Base-by-base conservation (phyloP, 2,113 vertebrate species). In the Falco punctatus region DNA sequence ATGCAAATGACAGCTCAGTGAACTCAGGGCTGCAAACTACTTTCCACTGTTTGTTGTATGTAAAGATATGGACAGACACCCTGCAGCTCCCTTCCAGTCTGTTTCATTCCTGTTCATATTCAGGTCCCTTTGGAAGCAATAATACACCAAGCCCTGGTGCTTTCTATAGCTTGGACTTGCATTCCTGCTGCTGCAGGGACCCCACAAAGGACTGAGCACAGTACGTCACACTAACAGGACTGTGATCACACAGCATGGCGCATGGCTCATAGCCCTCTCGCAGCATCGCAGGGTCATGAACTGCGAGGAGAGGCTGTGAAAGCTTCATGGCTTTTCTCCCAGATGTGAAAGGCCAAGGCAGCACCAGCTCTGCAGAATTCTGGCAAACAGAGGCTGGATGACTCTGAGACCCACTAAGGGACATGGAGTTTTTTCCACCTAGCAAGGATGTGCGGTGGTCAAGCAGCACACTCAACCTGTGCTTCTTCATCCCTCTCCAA, bases 371-470 rank as follows among this genome's bases (percentile, higher is more conserved):
- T 28, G 9, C 13, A 9, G 79, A 21, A 40, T 66, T 35, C 28
- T 2, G 2, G 44, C 14, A n/a, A 23, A 51, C 3, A 3, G 59
- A 52, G 48, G 10, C n/a, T n/a, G 40, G 40, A 10, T 67, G 81
- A 48, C 77, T 67, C 65, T 11, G 33, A 66, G 20, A 40, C 28
- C 22, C 35, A 5, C 33, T 26, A 35, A 11, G 67, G 54, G 10
- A 9, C 2, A 1, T 10, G 30, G 62, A 42, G 38, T 46, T 46
- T 44, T 57, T 16, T 57, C 81, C 48, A 6, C 15, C 15, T 33
- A 13, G n/a, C 7, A 9, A 6, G 38, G 17, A 11, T 21, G 13
- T 28, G 7, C 15, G 18, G 27, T 0, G 1, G 38, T n/a, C 65
- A 58, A 57, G 77, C 54, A 72, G 59, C 33, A 35, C 24, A 22